These are phyloP conservation scores for Agelastica alni DNA, from an alignment of 2,888 invertebrate species.

Conservation along the genomic window DNA sequence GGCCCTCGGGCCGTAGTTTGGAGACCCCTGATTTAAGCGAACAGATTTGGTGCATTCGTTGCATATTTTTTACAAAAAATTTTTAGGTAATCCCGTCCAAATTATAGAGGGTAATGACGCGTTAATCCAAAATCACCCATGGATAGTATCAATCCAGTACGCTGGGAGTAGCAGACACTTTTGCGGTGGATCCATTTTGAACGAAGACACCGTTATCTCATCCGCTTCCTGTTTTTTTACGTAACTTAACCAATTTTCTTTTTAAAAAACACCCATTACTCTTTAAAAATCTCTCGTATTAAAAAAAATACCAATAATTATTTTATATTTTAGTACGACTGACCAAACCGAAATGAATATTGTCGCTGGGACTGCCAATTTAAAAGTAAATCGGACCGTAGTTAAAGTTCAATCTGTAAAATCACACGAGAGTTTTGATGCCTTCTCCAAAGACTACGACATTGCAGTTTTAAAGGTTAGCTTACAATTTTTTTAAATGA, in stretches of 20 bases:
- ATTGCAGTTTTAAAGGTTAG: conserved; percentile 39
- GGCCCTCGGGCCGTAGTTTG: too few relatives aligned
- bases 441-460: conserved; percentile 33
- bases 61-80: too few relatives aligned
- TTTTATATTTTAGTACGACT: too few relatives aligned
- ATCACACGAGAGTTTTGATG: conserved; percentile 8
- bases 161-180: background rate
- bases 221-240: background rate
- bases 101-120: conserved; percentile 7
- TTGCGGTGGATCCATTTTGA: background rate
- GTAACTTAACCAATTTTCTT: too few relatives aligned
- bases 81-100: background rate
- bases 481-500: too few relatives aligned
- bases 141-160: background rate
- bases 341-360: too few relatives aligned
- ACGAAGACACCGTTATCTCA: conserved; percentile 1
- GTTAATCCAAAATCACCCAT: background rate
- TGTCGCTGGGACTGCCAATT: conserved; percentile 26
- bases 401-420: conserved; percentile 15
- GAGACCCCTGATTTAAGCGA: too few relatives aligned
- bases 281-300: too few relatives aligned
- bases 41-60: too few relatives aligned
- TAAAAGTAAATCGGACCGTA: conserved; percentile 11
- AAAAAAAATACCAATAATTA: too few relatives aligned
- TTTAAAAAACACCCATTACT: too few relatives aligned